These are phyloP conservation scores for Oedothorax gibbosus DNA, from an alignment of 1,140 invertebrate genomes.

Conservation along the genomic window DNA sequence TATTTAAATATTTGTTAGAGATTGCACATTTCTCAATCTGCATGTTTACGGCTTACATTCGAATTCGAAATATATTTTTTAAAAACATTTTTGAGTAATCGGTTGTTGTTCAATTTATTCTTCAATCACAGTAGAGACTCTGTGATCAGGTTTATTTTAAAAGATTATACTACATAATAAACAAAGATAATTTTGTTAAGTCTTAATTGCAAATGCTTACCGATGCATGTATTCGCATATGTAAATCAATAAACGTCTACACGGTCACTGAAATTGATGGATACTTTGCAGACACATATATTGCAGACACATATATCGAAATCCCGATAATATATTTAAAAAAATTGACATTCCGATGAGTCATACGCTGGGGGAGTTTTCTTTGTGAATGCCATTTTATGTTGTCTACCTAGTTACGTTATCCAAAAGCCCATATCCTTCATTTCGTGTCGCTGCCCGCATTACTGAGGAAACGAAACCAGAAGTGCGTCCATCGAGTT, in stretches of 20 bases:
- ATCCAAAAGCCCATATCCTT: conserved; percentile 22
- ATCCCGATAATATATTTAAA: background rate
- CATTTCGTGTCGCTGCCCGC: conserved; percentile 47
- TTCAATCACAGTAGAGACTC: too few relatives aligned
- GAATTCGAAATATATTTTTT: too few relatives aligned
- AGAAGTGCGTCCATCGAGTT: conserved; percentile 44
- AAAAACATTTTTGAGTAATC: too few relatives aligned
- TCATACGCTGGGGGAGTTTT: conserved; percentile 7
- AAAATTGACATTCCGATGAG: background rate
- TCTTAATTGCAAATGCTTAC: too few relatives aligned
- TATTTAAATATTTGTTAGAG: too few relatives aligned
- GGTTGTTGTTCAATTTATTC: too few relatives aligned
- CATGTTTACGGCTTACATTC: too few relatives aligned
- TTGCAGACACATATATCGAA: background rate
- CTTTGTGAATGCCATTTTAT: background rate
- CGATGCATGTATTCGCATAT: too few relatives aligned
- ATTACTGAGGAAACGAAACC: conserved; percentile 41
- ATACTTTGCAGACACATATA: background rate
- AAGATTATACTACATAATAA: too few relatives aligned
- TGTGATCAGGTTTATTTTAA: too few relatives aligned
- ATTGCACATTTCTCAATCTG: too few relatives aligned
- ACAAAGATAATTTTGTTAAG: too few relatives aligned
- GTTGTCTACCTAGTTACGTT: background rate
- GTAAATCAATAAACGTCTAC: background rate
- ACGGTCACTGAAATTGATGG: background rate